Conservation (phyloP, 2,113 vertebrate species). For the Caranx ignobilis region DNA sequence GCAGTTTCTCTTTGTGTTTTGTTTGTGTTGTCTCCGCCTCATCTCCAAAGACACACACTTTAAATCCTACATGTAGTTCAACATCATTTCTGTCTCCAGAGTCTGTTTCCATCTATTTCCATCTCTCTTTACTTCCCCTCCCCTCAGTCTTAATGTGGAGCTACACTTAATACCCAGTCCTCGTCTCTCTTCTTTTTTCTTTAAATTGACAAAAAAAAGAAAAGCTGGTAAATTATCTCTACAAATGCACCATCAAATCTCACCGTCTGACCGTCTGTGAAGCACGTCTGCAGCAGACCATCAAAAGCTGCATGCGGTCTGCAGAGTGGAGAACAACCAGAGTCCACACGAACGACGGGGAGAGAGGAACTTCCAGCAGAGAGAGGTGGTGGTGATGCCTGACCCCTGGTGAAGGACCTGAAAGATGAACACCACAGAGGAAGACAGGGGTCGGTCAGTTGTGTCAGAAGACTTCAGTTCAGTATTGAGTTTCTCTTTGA, state of each 20-base stretch:
- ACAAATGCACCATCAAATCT: not conserved
- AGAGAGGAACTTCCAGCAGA: not conserved
- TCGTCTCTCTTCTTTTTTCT: not conserved
- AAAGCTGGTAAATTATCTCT: not conserved
- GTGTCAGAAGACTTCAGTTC: too few species aligned
- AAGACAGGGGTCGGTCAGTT: too few species aligned
- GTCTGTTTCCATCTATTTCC: not conserved
- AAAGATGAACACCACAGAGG: too few species aligned
- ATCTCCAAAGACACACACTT: not conserved
- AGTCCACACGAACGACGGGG: too few species aligned
- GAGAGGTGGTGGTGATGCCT: not conserved
- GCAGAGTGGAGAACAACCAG: too few species aligned
- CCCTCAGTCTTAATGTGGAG: not conserved
- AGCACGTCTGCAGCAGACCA: constrained; percentile 19
- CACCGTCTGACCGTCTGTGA: not conserved
- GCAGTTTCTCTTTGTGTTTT: not conserved
- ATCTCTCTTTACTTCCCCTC: not conserved
- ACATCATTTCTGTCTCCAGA: not conserved
- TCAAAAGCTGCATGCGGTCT: constrained; percentile 8
- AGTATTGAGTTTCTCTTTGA: not conserved
- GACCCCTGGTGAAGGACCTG: too few species aligned
- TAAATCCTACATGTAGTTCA: not conserved
- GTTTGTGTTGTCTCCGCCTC: not conserved
- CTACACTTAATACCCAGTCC: not conserved
- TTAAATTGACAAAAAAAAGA: not conserved